A percentile compares a stretch with the other conserved stretches of the same genome.
Evolutionary conservation across 2,113 vertebrate species (phyloP).

Genomic region (Dipodomys spectabilis): DNA sequence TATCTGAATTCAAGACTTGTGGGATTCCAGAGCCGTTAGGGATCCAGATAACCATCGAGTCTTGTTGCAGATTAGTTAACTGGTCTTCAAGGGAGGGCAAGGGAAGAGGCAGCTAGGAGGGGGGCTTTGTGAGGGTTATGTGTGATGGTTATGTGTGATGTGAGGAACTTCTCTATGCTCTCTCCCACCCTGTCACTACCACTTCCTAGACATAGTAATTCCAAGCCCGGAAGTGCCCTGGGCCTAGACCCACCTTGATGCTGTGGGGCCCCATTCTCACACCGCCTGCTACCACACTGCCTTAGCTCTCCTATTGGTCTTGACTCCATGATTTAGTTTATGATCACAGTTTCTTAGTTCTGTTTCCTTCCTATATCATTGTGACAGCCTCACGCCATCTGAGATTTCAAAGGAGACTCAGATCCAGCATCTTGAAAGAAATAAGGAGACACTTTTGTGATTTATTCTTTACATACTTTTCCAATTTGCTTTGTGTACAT

Average conservation of each 20-base stretch:
- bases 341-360: background rate
- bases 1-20: background rate
- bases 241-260: constrained; percentile 13
- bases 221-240: constrained; percentile 52
- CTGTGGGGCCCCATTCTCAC: background rate
- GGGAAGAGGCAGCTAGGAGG: background rate
- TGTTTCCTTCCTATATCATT: background rate
- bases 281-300: background rate
- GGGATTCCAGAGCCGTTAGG: constrained; percentile 54
- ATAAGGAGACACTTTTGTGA: constrained; percentile 5
- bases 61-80: constrained; percentile 40
- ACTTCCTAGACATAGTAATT: constrained; percentile 56
- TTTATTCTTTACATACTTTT: constrained; percentile 14
- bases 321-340: background rate
- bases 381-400: background rate
- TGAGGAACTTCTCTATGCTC: background rate
- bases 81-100: background rate
- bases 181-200: background rate
- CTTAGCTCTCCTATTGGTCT: background rate
- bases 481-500: background rate
- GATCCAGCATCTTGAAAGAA: background rate
- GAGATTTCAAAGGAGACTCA: background rate
- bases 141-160: constrained; percentile 27
- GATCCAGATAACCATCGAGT: constrained; percentile 40
- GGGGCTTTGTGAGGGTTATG: background rate